phyloP scores from a whole-genome alignment of 2,888 invertebrate genomes.

The Yponomeuta malinellus region DNA sequence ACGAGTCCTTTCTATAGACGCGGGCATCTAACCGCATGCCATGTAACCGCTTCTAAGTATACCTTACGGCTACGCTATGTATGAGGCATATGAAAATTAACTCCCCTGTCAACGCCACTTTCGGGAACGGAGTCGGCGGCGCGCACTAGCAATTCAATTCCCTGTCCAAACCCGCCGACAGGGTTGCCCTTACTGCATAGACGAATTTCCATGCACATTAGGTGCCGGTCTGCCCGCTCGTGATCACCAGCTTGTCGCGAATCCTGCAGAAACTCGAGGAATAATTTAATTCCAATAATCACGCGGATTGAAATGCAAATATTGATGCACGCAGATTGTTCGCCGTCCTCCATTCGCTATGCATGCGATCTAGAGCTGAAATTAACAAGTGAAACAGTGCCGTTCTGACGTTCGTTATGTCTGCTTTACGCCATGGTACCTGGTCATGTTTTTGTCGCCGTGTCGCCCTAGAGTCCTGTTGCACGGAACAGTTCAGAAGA shows the following conservation, averaged over 20 bases:
- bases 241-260: constrained; percentile 13
- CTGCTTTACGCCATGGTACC: neutral
- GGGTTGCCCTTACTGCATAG: constrained; percentile 3
- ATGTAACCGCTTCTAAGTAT: too few species aligned
- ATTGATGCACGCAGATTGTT: constrained; percentile 19
- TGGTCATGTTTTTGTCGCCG: neutral
- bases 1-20: too few species aligned
- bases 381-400: constrained; percentile 10
- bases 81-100: too few species aligned
- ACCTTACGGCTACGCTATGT: too few species aligned
- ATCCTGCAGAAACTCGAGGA: constrained; percentile 15
- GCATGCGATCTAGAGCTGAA: constrained; percentile 8
- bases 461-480: neutral
- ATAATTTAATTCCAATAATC: constrained; percentile 32
- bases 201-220: constrained; percentile 15
- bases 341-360: constrained; percentile 9
- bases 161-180: neutral
- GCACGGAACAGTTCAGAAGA: too few species aligned
- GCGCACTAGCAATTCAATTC: constrained; percentile 9
- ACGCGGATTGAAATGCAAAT: constrained; percentile 29
- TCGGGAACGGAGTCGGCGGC: neutral
- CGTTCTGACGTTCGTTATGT: neutral
- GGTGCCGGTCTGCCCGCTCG: neutral
- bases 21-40: too few species aligned
- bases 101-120: too few species aligned